A percentile compares a stretch with the other conserved stretches of the same genome.
Evolutionary conservation across 1,140 invertebrate genomes (phyloP).

Genomic region (Notospermus geniculatus): DNA sequence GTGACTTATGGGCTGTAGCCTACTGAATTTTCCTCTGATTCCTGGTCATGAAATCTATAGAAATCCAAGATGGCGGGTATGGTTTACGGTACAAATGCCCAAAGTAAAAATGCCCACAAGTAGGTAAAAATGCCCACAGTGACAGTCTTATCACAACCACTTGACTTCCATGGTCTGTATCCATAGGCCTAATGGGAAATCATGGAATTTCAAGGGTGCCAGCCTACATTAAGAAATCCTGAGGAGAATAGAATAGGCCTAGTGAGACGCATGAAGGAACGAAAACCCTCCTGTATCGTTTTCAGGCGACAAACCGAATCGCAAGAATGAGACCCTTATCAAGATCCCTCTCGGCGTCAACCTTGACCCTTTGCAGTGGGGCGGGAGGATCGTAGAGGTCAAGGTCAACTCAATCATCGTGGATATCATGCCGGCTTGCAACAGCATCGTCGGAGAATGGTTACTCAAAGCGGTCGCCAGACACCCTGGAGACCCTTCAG

Average conservation of each 20-base stretch:
- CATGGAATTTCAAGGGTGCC: too few species aligned
- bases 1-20: too few species aligned
- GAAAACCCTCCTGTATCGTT: background rate
- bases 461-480: constrained; percentile 79
- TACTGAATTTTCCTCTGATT: too few species aligned
- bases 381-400: constrained; percentile 14
- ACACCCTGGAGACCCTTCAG: constrained; percentile 58
- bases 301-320: constrained; percentile 11
- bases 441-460: constrained; percentile 81
- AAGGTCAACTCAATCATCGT: constrained; percentile 11
- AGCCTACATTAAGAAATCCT: too few species aligned
- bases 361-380: constrained; percentile 20
- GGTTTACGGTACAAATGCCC: too few species aligned
- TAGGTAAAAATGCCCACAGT: too few species aligned
- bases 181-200: too few species aligned
- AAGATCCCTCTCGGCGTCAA: constrained; percentile 9
- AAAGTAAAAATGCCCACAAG: too few species aligned
- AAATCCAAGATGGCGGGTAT: too few species aligned
- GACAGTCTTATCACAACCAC: too few species aligned
- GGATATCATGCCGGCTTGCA: constrained; percentile 54
- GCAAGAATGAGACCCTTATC: constrained; percentile 8
- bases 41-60: too few species aligned
- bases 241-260: background rate
- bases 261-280: background rate
- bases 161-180: too few species aligned